These are phyloP conservation scores for Oryzias javanicus DNA, from an alignment of 2,113 vertebrate species.

Conservation along the genomic window DNA sequence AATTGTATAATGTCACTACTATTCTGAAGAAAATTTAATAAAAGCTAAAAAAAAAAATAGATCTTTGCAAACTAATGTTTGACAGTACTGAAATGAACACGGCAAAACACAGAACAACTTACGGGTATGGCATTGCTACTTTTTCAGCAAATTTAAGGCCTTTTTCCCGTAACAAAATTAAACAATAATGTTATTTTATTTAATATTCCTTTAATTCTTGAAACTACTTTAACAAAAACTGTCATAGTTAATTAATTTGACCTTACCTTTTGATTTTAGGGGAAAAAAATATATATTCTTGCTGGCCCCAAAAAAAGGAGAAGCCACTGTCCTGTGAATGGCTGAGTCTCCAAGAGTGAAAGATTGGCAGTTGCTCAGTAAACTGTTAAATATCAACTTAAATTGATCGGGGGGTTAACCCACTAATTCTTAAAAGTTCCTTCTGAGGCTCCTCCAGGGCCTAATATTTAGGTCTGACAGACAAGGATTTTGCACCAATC, in stretches of 20 bases:
- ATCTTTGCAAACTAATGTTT: not conserved
- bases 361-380: constrained; percentile 67
- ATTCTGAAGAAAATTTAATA: not conserved
- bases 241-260: accelerated
- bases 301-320: constrained; percentile 67
- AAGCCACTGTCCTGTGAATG: constrained; percentile 54
- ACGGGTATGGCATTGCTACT: not conserved
- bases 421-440: constrained; percentile 69
- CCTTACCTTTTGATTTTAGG: constrained; percentile 71
- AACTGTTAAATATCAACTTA: constrained; percentile 80
- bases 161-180: not conserved
- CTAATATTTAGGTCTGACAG: constrained; percentile 47
- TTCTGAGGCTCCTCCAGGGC: constrained; percentile 46
- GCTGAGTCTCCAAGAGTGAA: constrained; percentile 61
- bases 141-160: not conserved
- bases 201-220: not conserved
- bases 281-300: constrained; percentile 56
- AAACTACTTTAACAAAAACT: not conserved
- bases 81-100: not conserved
- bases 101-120: not conserved
- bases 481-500: constrained; percentile 17
- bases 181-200: not conserved
- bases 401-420: constrained; percentile 76
- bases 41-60: not conserved
- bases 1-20: not conserved